Base-by-base conservation (phyloP, 2,113 vertebrate species). In the Dicentrarchus labrax region DNA sequence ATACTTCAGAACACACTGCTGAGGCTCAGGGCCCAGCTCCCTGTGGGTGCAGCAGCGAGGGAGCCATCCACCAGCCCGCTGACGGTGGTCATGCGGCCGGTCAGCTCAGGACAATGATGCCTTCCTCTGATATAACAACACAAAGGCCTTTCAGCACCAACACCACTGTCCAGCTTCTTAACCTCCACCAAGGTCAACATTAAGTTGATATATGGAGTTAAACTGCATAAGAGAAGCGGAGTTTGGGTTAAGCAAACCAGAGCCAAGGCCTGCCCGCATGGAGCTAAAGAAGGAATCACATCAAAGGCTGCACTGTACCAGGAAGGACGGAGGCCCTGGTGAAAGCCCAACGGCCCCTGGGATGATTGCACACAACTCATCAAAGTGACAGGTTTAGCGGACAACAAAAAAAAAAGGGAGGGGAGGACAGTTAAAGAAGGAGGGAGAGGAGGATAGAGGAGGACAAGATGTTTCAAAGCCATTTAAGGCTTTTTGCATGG, bases 321-420 rank as follows among this genome's bases (percentile, higher is more conserved):
- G 89, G 85, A 87, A 84, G 83, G 69, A 90, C 30, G 38, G 89
- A 81, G 88, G 91, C 82, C 86, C 73, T 72, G 78, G 86, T 86
- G 89, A 85, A 91, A 91, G 73, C 89, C 53, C 64, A 73, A 51
- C 30, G 70, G 68, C 76, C 87, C 72, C 80, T 54, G 60, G 59
- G 82, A 85, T 80, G 80, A 92, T 76, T 84, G 86, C 89, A 78
- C 89, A 83, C 92, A 90, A 90, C 90, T 94, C 91, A 92, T 87
- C 88, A 88, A 87, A 84, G 77, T 90, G 91, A 93, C 90, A 87
- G 79, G 83, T 86, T 88, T 74, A 88, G 82, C 70, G 43, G 70
- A 90, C 83, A 86, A 83, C 60, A 78, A 70, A 2, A 80, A 61
- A 54, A 56, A 57, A 36, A 59, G 30, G 6, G 13, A 36, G 39